These are phyloP conservation scores for Caenorhabditis afra DNA, from an alignment of 2,888 invertebrate species.

Conservation along the genomic window DNA sequence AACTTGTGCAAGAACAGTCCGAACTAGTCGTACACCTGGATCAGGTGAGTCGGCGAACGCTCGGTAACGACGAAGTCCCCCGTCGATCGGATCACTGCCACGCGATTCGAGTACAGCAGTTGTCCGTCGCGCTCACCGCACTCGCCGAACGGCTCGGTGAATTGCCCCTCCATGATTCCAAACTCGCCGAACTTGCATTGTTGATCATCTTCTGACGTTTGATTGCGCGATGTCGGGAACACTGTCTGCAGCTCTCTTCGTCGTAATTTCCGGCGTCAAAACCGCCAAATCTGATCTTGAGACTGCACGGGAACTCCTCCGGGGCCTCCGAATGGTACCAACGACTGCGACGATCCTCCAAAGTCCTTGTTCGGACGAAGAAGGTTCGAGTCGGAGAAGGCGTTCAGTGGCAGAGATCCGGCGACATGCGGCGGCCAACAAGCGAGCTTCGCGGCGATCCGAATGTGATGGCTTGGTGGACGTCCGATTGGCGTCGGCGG, in stretches of 20 bases:
- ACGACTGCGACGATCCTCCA: too few relatives aligned
- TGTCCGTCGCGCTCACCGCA: conserved; percentile 97
- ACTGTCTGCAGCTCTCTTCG: conserved; percentile 65
- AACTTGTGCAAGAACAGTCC: conserved; percentile 99
- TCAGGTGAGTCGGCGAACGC: conserved; percentile 95
- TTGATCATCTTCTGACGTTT: conserved; percentile 99
- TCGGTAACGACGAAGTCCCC: conserved; percentile 99
- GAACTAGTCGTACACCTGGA: conserved; percentile 99
- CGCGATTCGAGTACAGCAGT: conserved; percentile 96
- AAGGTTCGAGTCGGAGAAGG: too few relatives aligned
- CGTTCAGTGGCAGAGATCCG: too few relatives aligned
- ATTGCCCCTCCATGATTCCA: conserved; percentile 89
- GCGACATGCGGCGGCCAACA: conserved; percentile 60
- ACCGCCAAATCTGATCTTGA: conserved; percentile 80
- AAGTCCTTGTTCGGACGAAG: too few relatives aligned
- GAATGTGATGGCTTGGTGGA: conserved; percentile 64
- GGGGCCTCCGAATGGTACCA: conserved; percentile 62
- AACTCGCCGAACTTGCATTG: conserved; percentile 99
- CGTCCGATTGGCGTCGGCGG: conserved; percentile 76
- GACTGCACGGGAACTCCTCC: conserved; percentile 89
- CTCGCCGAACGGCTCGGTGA: conserved; percentile 99
- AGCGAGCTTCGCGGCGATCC: conserved; percentile 34
- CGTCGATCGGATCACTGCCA: conserved; percentile 97
- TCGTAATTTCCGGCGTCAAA: conserved; percentile 65
- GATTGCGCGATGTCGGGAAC: conserved; percentile 85